Conservation (phyloP, 2,113 vertebrate species). For the Plecturocebus donacophilus region DNA sequence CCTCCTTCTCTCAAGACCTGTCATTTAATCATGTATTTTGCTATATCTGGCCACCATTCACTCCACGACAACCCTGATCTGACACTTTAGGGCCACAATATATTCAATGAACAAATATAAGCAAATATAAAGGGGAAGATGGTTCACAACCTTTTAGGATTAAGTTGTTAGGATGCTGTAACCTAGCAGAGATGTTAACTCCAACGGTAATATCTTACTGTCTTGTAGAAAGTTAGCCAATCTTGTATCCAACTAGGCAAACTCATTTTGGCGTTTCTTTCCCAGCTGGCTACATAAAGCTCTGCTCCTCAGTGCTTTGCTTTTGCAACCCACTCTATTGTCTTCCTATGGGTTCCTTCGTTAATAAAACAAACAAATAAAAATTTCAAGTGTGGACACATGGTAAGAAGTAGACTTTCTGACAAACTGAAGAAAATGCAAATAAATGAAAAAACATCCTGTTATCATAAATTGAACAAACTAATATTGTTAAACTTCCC, state of each 20-base stretch:
- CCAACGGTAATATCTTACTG: background rate
- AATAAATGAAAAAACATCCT: background rate
- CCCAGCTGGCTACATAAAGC: background rate
- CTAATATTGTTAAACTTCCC: background rate
- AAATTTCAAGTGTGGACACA: background rate
- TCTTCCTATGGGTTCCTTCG: background rate
- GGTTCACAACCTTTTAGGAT: background rate
- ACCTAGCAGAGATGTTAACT: background rate
- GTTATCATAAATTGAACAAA: background rate
- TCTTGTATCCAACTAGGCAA: background rate
- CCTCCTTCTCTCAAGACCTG: background rate
- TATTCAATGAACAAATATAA: slow-evolving; percentile 35
- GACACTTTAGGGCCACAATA: background rate
- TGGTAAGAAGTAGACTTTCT: background rate
- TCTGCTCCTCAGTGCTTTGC: background rate
- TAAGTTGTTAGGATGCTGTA: background rate
- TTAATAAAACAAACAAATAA: background rate
- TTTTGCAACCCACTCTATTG: background rate
- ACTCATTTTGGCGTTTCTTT: background rate
- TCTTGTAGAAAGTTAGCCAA: background rate
- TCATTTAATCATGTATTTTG: background rate
- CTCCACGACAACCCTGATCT: background rate
- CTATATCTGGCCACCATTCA: background rate
- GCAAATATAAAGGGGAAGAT: slow-evolving; percentile 5
- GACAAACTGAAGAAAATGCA: background rate